Evolutionary conservation across 1,140 invertebrate species (phyloP), one percentile per base, ranked within the genome.

Genomic region (Xylocopa sonorina): DNA sequence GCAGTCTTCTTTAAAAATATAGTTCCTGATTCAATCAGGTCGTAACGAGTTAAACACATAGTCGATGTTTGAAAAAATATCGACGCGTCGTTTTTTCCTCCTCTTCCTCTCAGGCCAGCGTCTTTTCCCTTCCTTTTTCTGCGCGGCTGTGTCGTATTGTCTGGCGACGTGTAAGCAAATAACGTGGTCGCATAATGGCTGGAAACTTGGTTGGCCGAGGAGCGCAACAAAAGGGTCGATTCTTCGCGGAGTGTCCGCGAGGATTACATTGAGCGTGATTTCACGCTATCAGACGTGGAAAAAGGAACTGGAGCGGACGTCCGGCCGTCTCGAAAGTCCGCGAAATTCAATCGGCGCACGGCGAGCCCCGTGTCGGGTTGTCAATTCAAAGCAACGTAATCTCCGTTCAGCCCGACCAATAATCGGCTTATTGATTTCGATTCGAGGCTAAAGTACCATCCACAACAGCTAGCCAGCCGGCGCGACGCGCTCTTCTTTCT

Each of bases 341-440:
- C 80, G 82, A 87, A 72, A 89, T 88, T 89, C 82, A 89, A 83
- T 88, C 81, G 81, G 43, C 75, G 58, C 78, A 48, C 67, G 79
- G 73, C 76, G 77, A n/a, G n/a, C n/a, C 84, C 32, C 78, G 72
- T 81, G 85, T 84, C 85, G 73, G 68, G 78, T 82, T 89, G 88
- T 91, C 88, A 88, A 90, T 89, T 90, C 86, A 84, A 85, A 88
- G 87, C 85, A 84, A 87, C 83, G 87, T 91, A 91, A 90, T 90
- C 89, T 90, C 88, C 86, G 88, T 83, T 89, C 66, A 83, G 80
- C 79, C 62, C 81, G 62, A 41, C 84, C 85, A 89, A 90, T 90
- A 90, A 90, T 90, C 89, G 85, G 87, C 84, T 90, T 90, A 90
- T 90, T 90, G 90, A 91, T 90, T 90, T 90, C 81, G 84, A 87